These are phyloP conservation scores for Drosophila suboccidentalis DNA, from an alignment of 2,888 invertebrate genomes.

Conservation along the genomic window DNA sequence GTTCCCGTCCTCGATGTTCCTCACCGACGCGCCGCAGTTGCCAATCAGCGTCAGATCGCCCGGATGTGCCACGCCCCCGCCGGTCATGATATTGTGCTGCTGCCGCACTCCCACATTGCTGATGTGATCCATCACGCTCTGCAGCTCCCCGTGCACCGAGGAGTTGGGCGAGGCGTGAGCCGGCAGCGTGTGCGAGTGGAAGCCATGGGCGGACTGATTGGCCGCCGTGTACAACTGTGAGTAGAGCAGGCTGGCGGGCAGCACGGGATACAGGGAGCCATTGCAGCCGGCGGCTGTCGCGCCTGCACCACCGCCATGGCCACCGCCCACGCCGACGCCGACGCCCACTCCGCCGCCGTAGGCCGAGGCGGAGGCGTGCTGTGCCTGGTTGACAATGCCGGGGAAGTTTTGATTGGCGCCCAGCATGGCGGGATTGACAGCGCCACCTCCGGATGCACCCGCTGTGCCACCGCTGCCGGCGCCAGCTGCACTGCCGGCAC, in stretches of 20 bases:
- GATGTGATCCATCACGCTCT: conserved; percentile 92
- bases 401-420: conserved; percentile 86
- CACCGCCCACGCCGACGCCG: conserved; percentile 84
- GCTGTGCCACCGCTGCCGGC: conserved; percentile 60
- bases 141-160: conserved; percentile 89
- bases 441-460: conserved; percentile 46
- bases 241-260: conserved; percentile 93
- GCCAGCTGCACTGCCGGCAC: conserved; percentile 77
- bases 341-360: conserved; percentile 86
- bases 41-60: conserved; percentile 85
- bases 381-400: conserved; percentile 87
- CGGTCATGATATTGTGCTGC: conserved; percentile 86
- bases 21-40: conserved; percentile 85
- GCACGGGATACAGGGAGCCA: conserved; percentile 91
- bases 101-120: conserved; percentile 88
- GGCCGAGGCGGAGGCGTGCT: conserved; percentile 84
- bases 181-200: conserved; percentile 89
- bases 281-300: conserved; percentile 87
- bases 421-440: conserved; percentile 74
- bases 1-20: conserved; percentile 85
- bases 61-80: conserved; percentile 84
- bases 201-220: conserved; percentile 90
- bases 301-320: conserved; percentile 70
- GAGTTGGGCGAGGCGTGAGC: conserved; percentile 88
- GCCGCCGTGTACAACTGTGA: conserved; percentile 93